These are phyloP conservation scores for Brachionus calyciflorus DNA, from an alignment of 1,140 invertebrate genomes.

Conservation along the genomic window DNA sequence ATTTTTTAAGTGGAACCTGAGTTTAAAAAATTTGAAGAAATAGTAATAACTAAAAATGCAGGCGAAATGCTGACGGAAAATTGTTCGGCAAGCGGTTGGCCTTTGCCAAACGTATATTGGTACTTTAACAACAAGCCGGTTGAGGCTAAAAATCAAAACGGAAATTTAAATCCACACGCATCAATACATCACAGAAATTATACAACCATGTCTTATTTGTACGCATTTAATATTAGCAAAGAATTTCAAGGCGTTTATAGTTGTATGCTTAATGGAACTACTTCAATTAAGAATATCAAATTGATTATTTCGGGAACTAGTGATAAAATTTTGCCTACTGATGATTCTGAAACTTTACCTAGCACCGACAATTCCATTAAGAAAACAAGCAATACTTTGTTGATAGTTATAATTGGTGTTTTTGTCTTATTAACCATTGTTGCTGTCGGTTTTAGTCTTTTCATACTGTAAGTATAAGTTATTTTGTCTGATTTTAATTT, in stretches of 20 bases:
- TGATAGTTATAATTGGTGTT: background rate
- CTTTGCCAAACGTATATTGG: background rate
- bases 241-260: background rate
- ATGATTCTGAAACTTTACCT: background rate
- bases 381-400: background rate
- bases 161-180: background rate
- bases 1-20: too few species aligned
- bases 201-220: conserved; percentile 9
- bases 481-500: background rate
- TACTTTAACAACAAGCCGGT: background rate
- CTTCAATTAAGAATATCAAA: background rate
- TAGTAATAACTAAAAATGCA: background rate
- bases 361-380: background rate
- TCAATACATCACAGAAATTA: conserved; percentile 1
- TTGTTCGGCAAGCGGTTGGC: conserved; percentile 7
- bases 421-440: background rate
- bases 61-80: background rate
- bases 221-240: background rate
- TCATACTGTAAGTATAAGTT: background rate
- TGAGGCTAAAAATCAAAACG: background rate
- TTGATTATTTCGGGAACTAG: background rate
- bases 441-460: background rate
- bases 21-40: background rate
- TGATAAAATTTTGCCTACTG: background rate
- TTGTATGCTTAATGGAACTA: background rate